A percentile compares a stretch with the other conserved stretches of the same genome.
Conservation (phyloP, 2,888 invertebrate genomes). For the Drosophila lacicola region DNA sequence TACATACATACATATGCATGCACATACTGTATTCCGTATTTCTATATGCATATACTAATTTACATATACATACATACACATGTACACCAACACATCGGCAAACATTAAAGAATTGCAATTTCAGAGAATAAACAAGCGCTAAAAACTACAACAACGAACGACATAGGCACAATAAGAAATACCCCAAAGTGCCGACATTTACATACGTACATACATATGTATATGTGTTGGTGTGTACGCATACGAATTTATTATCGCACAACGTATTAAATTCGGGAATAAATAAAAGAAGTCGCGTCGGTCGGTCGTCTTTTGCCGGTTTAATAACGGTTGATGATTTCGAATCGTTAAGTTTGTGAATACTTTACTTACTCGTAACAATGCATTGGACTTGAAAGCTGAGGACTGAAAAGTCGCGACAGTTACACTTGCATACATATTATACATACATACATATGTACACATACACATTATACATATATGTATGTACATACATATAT, state of each 20-base stretch:
- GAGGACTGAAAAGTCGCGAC: neutral
- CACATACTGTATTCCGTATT: conserved; percentile 5
- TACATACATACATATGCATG: conserved; percentile 2
- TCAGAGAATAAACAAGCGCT: conserved; percentile 34
- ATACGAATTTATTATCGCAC: conserved; percentile 15
- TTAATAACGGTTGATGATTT: conserved; percentile 2
- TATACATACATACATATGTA: neutral
- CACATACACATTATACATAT: too few relatives aligned
- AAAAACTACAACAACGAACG: conserved; percentile 32
- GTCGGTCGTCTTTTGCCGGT: neutral
- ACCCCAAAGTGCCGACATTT: neutral
- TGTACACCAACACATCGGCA: conserved; percentile 9
- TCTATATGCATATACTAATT: conserved; percentile 8
- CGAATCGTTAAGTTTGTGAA: neutral
- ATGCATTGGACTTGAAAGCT: conserved; percentile 17
- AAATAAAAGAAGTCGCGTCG: conserved; percentile 14
- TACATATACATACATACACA: conserved; percentile 1
- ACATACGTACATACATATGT: too few relatives aligned
- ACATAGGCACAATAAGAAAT: conserved; percentile 16
- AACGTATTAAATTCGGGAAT: conserved; percentile 26
- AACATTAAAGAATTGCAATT: conserved; percentile 37
- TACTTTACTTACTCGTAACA: neutral
- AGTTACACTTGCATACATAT: conserved; percentile 12
- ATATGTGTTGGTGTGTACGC: neutral
- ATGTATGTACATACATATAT: neutral